Conservation (phyloP, 2,113 vertebrate genomes). For the Brachypodius melanocephalos region DNA sequence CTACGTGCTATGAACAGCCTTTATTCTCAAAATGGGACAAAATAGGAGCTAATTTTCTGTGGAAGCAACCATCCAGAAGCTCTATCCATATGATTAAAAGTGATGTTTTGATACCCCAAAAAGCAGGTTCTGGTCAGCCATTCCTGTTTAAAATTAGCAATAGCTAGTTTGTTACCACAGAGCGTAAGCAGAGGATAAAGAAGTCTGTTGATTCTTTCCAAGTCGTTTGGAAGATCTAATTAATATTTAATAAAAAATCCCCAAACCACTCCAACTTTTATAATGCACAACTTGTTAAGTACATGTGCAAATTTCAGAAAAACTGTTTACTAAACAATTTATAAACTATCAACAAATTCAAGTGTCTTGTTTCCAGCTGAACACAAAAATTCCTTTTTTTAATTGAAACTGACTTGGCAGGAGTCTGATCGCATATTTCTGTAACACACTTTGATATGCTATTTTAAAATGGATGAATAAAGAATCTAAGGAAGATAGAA, state of each 20-base stretch:
- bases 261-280: neutral
- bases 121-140: neutral
- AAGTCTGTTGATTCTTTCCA: neutral
- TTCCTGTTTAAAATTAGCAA: neutral
- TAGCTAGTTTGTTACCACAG: neutral
- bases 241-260: neutral
- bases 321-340: slow-evolving; percentile 19
- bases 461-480: neutral
- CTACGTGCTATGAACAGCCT: neutral
- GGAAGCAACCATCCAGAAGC: neutral
- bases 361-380: neutral
- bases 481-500: neutral
- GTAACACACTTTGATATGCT: neutral
- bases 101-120: neutral
- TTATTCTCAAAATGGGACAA: neutral
- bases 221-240: neutral
- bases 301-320: neutral
- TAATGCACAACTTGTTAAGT: neutral
- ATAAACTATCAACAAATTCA: neutral
- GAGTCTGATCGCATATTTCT: neutral
- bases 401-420: slow-evolving; percentile 1
- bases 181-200: neutral
- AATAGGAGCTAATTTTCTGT: neutral
- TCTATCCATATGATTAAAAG: neutral
- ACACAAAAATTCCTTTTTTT: neutral